Evolutionary conservation across 2,113 vertebrate species (phyloP).

Genomic region (Melanerpes aurifrons): DNA sequence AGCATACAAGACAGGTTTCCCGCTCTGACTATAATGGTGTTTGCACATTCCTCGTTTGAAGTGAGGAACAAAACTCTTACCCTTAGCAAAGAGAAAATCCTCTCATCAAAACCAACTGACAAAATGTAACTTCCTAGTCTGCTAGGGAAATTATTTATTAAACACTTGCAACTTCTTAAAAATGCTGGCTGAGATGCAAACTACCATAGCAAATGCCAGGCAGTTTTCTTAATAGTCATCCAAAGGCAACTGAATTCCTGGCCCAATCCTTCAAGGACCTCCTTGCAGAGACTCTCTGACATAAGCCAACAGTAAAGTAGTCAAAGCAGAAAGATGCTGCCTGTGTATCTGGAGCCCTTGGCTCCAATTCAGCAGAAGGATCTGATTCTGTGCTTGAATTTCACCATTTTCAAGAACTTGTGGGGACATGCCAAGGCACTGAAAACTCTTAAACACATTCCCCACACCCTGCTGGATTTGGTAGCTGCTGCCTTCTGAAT

Average conservation of each 20-base stretch:
- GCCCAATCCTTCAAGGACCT: background rate
- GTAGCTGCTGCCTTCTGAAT: background rate
- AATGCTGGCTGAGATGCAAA: background rate
- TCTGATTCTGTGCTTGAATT: background rate
- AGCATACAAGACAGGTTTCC: background rate
- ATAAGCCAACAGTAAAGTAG: background rate
- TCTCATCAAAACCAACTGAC: background rate
- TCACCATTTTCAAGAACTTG: background rate
- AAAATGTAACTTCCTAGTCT: background rate
- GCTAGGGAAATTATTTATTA: background rate
- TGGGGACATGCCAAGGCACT: background rate
- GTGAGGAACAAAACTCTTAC: background rate
- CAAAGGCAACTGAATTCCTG: background rate
- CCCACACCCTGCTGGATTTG: background rate
- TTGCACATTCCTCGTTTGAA: background rate
- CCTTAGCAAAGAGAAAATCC: background rate
- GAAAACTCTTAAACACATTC: background rate
- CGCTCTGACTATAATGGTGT: background rate
- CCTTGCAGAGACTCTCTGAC: background rate
- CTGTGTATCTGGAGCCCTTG: background rate
- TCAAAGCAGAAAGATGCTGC: accelerated
- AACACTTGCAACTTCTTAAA: background rate
- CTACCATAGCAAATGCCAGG: background rate
- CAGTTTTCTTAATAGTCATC: background rate
- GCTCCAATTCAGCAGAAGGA: background rate